phyloP scores from a whole-genome alignment of 2,797 vertebrate genomes.

The Aselliscus stoliczkanus region DNA sequence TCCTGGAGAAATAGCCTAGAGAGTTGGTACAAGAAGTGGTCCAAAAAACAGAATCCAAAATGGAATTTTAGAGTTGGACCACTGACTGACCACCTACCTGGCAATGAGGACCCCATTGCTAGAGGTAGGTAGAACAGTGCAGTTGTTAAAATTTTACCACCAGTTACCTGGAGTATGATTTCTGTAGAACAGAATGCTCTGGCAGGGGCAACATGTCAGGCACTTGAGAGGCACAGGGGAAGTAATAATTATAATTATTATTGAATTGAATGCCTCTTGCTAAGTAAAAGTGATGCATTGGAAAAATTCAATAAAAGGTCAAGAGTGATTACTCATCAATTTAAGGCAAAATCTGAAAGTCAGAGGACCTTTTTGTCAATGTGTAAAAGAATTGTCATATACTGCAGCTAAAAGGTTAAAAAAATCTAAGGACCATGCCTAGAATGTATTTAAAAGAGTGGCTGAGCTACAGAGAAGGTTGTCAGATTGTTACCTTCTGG shows the following conservation, averaged over 20 bases:
- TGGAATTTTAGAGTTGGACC: neutral
- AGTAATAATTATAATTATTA: slow-evolving; percentile 5
- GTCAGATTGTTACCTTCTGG: neutral
- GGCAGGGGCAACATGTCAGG: neutral
- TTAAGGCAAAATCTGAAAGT: slow-evolving; percentile 41
- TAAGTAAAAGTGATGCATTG: slow-evolving; percentile 52
- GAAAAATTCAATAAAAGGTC: slow-evolving; percentile 50
- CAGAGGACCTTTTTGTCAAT: neutral
- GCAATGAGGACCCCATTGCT: neutral
- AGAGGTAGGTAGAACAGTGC: neutral
- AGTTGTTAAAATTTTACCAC: slow-evolving; percentile 8
- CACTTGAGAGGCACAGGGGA: neutral
- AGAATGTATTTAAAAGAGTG: neutral
- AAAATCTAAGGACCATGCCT: neutral
- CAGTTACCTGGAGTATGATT: neutral
- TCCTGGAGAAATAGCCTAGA: neutral
- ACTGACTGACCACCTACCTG: neutral
- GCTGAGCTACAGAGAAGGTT: neutral
- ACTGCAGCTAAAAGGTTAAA: neutral
- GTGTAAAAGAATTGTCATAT: slow-evolving; percentile 11
- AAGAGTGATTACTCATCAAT: slow-evolving; percentile 49
- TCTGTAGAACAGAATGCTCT: slow-evolving; percentile 3
- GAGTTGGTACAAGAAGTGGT: neutral
- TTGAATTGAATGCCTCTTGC: neutral
- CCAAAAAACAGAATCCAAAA: neutral